Conservation (phyloP, 2,797 vertebrate species). For the Danio aesculapii region DNA sequence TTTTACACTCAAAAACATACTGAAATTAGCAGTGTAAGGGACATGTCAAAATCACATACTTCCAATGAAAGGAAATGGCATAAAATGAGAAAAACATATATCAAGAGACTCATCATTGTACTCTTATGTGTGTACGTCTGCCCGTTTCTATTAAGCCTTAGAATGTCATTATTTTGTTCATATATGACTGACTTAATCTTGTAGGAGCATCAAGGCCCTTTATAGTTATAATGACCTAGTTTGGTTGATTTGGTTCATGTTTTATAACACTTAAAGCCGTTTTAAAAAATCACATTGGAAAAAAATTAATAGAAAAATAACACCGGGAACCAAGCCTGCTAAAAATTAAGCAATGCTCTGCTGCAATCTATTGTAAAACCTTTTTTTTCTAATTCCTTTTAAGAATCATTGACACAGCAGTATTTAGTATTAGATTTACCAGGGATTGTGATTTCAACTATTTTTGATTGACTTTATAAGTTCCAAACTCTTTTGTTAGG, state of each 20-base stretch:
- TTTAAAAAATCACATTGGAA: neutral
- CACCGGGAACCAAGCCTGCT: neutral
- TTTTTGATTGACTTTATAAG: slow-evolving; percentile 6
- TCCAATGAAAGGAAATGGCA: neutral
- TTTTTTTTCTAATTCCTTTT: neutral
- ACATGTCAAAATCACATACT: neutral
- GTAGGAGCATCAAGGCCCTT: no score
- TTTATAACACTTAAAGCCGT: neutral
- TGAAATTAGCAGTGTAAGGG: neutral
- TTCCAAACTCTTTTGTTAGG: neutral
- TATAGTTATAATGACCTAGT: no score
- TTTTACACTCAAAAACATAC: neutral
- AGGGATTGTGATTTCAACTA: neutral
- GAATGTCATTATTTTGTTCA: neutral
- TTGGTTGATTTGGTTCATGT: neutral
- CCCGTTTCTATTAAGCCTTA: neutral
- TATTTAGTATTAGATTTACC: neutral
- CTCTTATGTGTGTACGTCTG: neutral
- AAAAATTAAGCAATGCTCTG: neutral
- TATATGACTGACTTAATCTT: no score
- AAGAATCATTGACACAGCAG: slow-evolving; percentile 6
- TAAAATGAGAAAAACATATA: neutral
- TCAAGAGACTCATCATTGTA: no score
- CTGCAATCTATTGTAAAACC: neutral
- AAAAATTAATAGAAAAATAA: neutral